phyloP scores from a whole-genome alignment of 2,888 invertebrate species.

The Lucinisca nassula region DNA sequence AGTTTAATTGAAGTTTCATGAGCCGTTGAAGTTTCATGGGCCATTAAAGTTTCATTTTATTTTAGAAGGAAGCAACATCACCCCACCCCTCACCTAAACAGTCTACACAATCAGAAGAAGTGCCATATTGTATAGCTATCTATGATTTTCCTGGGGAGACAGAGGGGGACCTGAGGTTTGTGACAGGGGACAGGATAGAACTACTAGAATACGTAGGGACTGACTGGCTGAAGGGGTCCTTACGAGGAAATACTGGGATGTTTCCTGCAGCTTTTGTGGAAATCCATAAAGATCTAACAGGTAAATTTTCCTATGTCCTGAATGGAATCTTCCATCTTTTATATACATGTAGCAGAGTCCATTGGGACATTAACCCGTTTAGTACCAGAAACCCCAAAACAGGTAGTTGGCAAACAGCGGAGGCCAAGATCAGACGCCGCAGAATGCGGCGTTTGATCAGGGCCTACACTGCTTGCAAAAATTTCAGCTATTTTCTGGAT shows the following conservation, averaged over 20 bases:
- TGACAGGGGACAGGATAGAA: slow-evolving; percentile 81
- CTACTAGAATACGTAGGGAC: slow-evolving; percentile 74
- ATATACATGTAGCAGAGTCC: too few relatives aligned
- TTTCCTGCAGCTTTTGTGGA: slow-evolving; percentile 81
- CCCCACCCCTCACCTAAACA: background rate
- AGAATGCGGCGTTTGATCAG: too few relatives aligned
- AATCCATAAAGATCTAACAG: slow-evolving; percentile 56
- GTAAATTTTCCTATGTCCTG: too few relatives aligned
- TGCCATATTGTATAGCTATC: slow-evolving; percentile 70
- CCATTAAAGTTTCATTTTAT: background rate
- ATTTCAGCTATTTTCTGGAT: too few relatives aligned
- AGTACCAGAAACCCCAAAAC: too few relatives aligned
- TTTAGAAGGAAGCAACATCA: background rate
- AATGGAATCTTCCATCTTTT: too few relatives aligned
- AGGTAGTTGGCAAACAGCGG: too few relatives aligned
- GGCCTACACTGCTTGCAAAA: too few relatives aligned
- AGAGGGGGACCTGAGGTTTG: slow-evolving; percentile 80
- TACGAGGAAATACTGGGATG: slow-evolving; percentile 75
- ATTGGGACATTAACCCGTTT: too few relatives aligned
- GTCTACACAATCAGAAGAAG: background rate
- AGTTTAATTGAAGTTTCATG: too few relatives aligned
- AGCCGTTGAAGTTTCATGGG: too few relatives aligned
- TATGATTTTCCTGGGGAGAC: slow-evolving; percentile 82
- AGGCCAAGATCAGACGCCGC: too few relatives aligned
- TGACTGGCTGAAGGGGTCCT: slow-evolving; percentile 80